Conservation (phyloP, 1,140 invertebrate species). For the Drosophila pallidifrons region DNA sequence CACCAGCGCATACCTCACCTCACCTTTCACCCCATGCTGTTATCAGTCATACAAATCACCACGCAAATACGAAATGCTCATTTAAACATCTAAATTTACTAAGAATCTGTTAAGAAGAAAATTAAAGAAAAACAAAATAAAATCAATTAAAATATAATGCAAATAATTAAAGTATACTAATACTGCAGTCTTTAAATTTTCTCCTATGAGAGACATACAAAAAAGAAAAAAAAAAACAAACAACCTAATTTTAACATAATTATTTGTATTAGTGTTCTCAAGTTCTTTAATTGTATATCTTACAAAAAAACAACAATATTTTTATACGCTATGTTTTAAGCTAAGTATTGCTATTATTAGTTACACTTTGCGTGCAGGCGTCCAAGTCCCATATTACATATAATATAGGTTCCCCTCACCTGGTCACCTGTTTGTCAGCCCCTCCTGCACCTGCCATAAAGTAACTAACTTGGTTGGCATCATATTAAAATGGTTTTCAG, state of each 20-base stretch:
- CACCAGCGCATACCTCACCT: constrained; percentile 14
- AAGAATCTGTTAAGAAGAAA: constrained; percentile 55
- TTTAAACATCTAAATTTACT: constrained; percentile 61
- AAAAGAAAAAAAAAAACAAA: constrained; percentile 30
- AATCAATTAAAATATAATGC: constrained; percentile 45
- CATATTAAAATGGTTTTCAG: not conserved
- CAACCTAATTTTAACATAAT: constrained; percentile 58
- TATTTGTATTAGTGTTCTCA: constrained; percentile 60
- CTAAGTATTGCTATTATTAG: constrained; percentile 80
- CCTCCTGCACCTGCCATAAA: not conserved
- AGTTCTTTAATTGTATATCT: constrained; percentile 69
- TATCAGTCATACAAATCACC: constrained; percentile 40
- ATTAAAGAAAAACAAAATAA: constrained; percentile 42
- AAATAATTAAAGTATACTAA: constrained; percentile 44
- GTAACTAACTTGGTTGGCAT: not conserved
- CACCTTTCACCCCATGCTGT: constrained; percentile 1
- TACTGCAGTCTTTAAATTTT: constrained; percentile 10
- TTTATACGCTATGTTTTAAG: constrained; percentile 78
- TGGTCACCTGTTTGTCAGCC: not conserved
- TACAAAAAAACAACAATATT: constrained; percentile 63
- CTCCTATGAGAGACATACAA: constrained; percentile 31
- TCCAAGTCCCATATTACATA: constrained; percentile 61
- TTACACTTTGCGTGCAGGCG: constrained; percentile 74
- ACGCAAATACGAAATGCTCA: constrained; percentile 71
- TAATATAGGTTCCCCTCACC: not conserved